A percentile compares a stretch with the other conserved stretches of the same genome.
phyloP scores from a whole-genome alignment of 2,888 invertebrate genomes.

The Muscina levida region DNA sequence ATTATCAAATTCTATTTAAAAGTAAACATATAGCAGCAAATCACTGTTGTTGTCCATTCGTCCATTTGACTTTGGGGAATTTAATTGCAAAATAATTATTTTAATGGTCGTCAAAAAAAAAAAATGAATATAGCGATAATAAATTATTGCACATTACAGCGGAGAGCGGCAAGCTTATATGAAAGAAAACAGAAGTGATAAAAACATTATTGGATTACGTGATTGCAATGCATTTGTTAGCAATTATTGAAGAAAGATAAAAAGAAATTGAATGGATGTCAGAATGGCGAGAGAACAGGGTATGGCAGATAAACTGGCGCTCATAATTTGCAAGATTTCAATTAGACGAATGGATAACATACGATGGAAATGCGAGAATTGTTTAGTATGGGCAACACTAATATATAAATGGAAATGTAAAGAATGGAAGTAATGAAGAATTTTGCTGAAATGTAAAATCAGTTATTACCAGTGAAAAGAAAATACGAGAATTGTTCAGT shows the following conservation, averaged over 20 bases:
- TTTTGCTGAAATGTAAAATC: no score
- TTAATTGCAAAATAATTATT: slow-evolving; percentile 37
- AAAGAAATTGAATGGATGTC: neutral
- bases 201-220: slow-evolving; percentile 41
- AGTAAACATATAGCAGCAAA: neutral
- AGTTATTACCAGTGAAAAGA: no score
- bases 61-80: slow-evolving; percentile 6
- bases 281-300: no score
- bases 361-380: no score
- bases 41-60: neutral
- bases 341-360: no score
- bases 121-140: slow-evolving; percentile 27
- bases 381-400: no score
- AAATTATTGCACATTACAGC: slow-evolving; percentile 41
- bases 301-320: no score
- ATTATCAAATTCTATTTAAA: slow-evolving; percentile 35
- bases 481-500: no score
- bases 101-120: slow-evolving; percentile 25
- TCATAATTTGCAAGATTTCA: no score
- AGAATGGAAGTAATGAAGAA: no score
- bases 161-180: no score
- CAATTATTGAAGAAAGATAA: neutral
- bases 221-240: slow-evolving; percentile 45
- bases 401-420: no score
- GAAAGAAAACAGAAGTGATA: neutral